These are phyloP conservation scores for Calephelis virginiensis DNA, from an alignment of 1,140 invertebrate species.

Conservation along the genomic window DNA sequence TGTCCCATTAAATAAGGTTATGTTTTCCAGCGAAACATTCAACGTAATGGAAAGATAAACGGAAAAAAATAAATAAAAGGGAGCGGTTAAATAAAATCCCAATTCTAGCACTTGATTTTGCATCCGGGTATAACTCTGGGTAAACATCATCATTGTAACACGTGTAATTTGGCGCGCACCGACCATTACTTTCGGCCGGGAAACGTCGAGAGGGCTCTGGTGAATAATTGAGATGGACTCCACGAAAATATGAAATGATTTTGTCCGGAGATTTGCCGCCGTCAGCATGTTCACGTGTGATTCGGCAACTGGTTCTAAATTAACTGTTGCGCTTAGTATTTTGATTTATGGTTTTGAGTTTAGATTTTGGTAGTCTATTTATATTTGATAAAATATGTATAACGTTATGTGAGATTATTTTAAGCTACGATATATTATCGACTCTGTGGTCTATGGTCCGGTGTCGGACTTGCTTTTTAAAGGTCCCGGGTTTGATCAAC, in stretches of 20 bases:
- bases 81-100: conserved; percentile 18
- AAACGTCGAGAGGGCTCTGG: conserved; percentile 39
- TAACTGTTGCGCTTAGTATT: background rate
- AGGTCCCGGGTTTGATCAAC: no score
- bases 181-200: conserved; percentile 60
- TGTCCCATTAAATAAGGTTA: background rate
- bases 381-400: no score
- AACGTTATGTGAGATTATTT: no score
- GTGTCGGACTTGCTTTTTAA: no score
- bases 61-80: background rate
- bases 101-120: conserved; percentile 66
- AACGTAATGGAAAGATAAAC: background rate
- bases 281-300: background rate
- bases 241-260: conserved; percentile 70
- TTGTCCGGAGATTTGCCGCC: conserved; percentile 49
- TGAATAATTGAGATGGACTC: conserved; percentile 71
- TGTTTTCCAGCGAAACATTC: background rate
- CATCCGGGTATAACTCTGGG: conserved; percentile 46
- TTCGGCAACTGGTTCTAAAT: background rate
- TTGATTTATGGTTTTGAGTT: no score
- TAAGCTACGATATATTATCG: no score
- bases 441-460: no score
- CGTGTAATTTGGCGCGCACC: conserved; percentile 65
- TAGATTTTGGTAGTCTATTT: no score
- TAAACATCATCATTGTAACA: conserved; percentile 69